These are phyloP conservation scores for Nyleta sp. DNA, from an alignment of 2,888 invertebrate genomes.

Conservation along the genomic window DNA sequence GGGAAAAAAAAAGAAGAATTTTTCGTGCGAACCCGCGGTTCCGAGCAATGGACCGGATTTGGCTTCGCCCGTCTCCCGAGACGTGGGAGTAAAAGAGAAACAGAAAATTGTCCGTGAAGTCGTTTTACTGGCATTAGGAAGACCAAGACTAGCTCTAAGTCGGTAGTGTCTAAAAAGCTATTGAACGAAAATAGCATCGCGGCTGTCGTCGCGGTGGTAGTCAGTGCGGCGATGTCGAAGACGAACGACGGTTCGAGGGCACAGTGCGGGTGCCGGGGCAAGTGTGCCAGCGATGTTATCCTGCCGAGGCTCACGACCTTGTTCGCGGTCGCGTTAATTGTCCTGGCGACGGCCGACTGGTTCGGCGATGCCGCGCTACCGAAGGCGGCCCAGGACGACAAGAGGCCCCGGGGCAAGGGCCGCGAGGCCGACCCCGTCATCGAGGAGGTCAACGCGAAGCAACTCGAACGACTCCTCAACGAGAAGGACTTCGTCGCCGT, in stretches of 20 bases:
- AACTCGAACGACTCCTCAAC: slow-evolving; percentile 93
- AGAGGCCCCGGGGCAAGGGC: slow-evolving; percentile 56
- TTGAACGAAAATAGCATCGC: slow-evolving; percentile 80
- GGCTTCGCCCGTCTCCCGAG: slow-evolving; percentile 42
- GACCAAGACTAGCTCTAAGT: slow-evolving; percentile 64
- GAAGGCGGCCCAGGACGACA: slow-evolving; percentile 69
- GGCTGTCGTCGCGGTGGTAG: slow-evolving; percentile 74
- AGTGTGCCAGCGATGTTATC: slow-evolving; percentile 71
- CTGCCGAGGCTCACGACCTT: slow-evolving; percentile 66
- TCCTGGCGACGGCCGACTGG: slow-evolving; percentile 66
- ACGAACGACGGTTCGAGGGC: slow-evolving; percentile 82
- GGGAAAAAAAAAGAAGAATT: no score
- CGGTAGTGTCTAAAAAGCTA: slow-evolving; percentile 74
- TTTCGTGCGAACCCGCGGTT: slow-evolving; percentile 18
- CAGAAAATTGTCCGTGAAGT: slow-evolving; percentile 63
- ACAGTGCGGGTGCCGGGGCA: slow-evolving; percentile 79
- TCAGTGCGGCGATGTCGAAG: slow-evolving; percentile 83
- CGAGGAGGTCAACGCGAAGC: slow-evolving; percentile 96
- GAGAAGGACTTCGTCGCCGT: slow-evolving; percentile 97
- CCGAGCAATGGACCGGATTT: slow-evolving; percentile 59
- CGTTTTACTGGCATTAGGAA: slow-evolving; percentile 67
- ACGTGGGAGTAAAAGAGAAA: slow-evolving; percentile 57
- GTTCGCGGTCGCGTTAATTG: slow-evolving; percentile 70
- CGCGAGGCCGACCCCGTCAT: slow-evolving; percentile 89
- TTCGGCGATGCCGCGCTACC: slow-evolving; percentile 67